These are phyloP conservation scores for Hypsibius dujardini DNA, from an alignment of 1,140 invertebrate genomes.

Conservation along the genomic window DNA sequence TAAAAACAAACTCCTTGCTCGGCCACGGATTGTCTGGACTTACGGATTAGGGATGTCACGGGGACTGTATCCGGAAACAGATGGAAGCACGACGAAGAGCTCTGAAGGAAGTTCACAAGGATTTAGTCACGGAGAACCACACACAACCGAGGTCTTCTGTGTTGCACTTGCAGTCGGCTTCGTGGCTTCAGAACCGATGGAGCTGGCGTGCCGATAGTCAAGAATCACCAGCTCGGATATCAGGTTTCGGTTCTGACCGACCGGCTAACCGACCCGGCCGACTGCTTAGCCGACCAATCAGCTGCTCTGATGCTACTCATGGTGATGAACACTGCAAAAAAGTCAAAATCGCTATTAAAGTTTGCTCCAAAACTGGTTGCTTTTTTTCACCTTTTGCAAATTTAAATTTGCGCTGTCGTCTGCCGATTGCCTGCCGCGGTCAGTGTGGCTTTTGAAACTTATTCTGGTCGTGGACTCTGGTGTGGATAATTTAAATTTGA, in stretches of 20 bases:
- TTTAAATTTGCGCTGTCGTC: not conserved
- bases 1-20: no score
- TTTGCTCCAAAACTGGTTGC: not conserved
- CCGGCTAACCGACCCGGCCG: no score
- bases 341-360: not conserved
- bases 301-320: not conserved
- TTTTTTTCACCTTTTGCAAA: not conserved
- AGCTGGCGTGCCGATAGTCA: not conserved
- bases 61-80: not conserved
- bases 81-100: not conserved
- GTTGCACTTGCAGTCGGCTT: constrained; percentile 2
- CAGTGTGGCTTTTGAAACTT: not conserved
- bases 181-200: no score
- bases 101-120: not conserved
- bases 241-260: no score
- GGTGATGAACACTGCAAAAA: not conserved
- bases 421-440: not conserved
- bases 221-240: not conserved
- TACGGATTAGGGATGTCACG: no score
- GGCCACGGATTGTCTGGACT: no score
- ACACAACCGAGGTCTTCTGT: no score
- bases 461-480: no score
- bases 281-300: no score
- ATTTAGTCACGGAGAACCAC: not conserved
- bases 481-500: no score